Evolutionary conservation across 2,888 invertebrate genomes (phyloP).

Genomic region (Cephus spinipes): DNA sequence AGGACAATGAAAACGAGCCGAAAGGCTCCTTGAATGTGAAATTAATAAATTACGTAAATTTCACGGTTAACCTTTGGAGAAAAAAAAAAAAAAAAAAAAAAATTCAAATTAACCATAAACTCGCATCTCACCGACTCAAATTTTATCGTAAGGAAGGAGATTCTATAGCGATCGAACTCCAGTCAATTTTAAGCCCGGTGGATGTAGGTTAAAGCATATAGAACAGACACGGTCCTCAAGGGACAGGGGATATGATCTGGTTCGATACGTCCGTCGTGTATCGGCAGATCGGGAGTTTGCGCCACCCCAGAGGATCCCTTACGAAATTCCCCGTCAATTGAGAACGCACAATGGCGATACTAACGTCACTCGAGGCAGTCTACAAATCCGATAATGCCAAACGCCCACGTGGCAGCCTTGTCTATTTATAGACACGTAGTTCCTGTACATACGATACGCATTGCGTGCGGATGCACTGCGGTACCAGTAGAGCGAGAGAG

Average conservation of each 20-base stretch:
- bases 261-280: not conserved
- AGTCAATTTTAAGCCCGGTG: not conserved
- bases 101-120: not conserved
- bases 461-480: not conserved
- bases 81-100: too few species aligned
- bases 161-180: not conserved
- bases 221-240: not conserved
- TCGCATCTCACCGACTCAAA: not conserved
- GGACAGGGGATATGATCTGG: not conserved
- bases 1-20: not conserved
- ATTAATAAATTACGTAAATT: not conserved
- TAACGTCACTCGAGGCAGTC: not conserved
- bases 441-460: conserved; percentile 23
- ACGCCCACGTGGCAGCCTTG: conserved; percentile 33
- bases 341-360: not conserved
- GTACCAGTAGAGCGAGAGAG: not conserved
- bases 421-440: conserved; percentile 42
- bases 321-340: not conserved
- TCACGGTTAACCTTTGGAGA: not conserved
- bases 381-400: conserved; percentile 52
- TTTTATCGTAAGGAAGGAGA: not conserved
- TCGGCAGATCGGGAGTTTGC: not conserved
- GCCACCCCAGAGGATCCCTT: not conserved
- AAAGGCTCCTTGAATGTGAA: not conserved
- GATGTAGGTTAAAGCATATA: not conserved